Conservation (phyloP, 1,140 invertebrate genomes). For the Colletes latitarsis region DNA sequence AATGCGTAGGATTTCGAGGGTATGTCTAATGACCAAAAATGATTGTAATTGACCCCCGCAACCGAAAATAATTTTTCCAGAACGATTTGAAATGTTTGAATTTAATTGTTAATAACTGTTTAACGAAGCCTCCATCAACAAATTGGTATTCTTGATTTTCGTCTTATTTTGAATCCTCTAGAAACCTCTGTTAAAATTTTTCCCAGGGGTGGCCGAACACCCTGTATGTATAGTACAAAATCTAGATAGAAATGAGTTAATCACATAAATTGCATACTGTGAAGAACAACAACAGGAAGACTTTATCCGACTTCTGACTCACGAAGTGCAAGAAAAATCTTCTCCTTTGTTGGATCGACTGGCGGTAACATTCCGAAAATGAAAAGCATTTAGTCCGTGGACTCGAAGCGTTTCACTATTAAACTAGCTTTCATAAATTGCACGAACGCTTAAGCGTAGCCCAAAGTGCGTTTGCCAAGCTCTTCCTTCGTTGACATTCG, state of each 20-base stretch:
- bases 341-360: conserved; percentile 37
- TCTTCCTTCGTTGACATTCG: not conserved
- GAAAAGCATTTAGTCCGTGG: conserved; percentile 47
- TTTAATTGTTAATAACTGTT: no score
- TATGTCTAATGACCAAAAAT: no score
- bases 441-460: conserved; percentile 66
- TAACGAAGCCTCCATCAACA: no score
- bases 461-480: conserved; percentile 53
- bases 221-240: not conserved
- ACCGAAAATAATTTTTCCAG: no score
- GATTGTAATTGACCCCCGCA: no score
- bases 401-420: conserved; percentile 53
- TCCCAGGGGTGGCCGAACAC: no score
- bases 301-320: conserved; percentile 49
- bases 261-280: conserved; percentile 43
- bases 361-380: conserved; percentile 56
- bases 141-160: no score
- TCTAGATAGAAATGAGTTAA: conserved; percentile 4
- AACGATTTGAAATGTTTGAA: no score
- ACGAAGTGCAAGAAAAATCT: conserved; percentile 54
- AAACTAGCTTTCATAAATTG: conserved; percentile 73
- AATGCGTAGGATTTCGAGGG: no score
- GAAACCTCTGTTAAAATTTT: no score
- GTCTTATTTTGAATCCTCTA: no score
- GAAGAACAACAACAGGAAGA: conserved; percentile 46